Conservation (phyloP, 2,888 invertebrate species). For the Euzetes globulus region DNA sequence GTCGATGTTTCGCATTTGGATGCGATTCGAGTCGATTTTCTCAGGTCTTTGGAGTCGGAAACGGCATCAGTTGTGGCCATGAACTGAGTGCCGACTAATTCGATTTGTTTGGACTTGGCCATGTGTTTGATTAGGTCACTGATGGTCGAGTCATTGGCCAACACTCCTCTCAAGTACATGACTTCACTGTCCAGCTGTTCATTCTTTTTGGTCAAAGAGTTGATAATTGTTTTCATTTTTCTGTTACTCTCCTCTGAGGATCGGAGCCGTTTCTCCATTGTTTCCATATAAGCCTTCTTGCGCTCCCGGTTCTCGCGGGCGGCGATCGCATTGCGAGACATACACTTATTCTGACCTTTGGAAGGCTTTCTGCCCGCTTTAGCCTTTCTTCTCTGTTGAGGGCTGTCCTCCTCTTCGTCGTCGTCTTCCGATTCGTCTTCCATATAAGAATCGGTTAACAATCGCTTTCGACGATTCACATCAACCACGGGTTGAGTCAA, state of each 20-base stretch:
- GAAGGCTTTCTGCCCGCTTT: not conserved
- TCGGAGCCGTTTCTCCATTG: not conserved
- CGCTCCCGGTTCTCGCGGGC: slow-evolving; percentile 32
- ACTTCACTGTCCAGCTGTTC: not conserved
- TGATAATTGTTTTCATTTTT: not conserved
- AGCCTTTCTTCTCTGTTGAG: not conserved
- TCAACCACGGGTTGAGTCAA: not conserved
- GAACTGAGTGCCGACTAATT: not conserved
- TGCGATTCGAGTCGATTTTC: slow-evolving; percentile 8
- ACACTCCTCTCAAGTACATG: not conserved
- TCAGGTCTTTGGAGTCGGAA: not conserved
- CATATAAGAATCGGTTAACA: not conserved
- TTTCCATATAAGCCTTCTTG: slow-evolving; percentile 8
- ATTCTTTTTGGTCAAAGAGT: not conserved
- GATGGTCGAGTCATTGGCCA: not conserved
- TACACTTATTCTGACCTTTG: slow-evolving; percentile 8
- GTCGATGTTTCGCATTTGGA: not conserved
- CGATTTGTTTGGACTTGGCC: not conserved
- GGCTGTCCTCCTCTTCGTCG: not conserved
- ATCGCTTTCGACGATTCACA: not conserved
- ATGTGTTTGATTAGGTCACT: not conserved
- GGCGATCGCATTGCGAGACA: slow-evolving; percentile 34
- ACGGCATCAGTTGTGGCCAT: not conserved
- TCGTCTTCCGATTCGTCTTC: not conserved
- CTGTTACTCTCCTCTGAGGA: not conserved